Evolutionary conservation across 2,888 invertebrate species (phyloP).

Genomic region (Malthinus flaveolus): DNA sequence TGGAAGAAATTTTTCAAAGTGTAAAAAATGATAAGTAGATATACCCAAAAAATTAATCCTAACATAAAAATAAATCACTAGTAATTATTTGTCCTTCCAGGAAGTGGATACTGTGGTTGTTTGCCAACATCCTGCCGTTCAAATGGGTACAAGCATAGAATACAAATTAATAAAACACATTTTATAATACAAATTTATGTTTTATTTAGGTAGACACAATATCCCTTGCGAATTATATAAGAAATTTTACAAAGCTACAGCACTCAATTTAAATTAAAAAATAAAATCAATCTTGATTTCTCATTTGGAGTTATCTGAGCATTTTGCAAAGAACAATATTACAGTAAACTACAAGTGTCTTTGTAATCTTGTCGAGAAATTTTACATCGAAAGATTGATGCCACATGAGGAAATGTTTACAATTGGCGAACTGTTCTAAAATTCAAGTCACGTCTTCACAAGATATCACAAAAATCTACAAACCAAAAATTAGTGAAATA

Average conservation of each 20-base stretch:
- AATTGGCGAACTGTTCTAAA: conserved; percentile 44
- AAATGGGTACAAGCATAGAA: conserved; percentile 16
- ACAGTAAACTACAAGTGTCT: conserved; percentile 41
- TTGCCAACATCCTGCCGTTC: conserved; percentile 19
- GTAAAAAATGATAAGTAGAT: too few species aligned
- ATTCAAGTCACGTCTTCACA: conserved; percentile 15
- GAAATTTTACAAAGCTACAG: conserved; percentile 73
- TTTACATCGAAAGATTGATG: conserved; percentile 27
- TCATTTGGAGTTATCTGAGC: conserved; percentile 47
- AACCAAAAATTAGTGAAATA: conserved; percentile 29
- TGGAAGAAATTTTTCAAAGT: too few species aligned
- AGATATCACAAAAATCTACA: conserved; percentile 45
- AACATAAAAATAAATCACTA: neutral
- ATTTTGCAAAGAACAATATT: conserved; percentile 50
- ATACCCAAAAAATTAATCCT: neutral
- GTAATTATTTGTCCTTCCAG: conserved; percentile 13
- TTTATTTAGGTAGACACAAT: conserved; percentile 70
- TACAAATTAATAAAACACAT: conserved; percentile 35
- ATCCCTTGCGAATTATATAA: conserved; percentile 68
- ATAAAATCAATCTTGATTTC: conserved; percentile 38
- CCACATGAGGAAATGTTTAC: conserved; percentile 32
- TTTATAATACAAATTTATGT: conserved; percentile 70
- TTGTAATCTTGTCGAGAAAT: conserved; percentile 25
- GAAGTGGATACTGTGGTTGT: conserved; percentile 17
- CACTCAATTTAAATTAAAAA: conserved; percentile 44